Evolutionary conservation across 2,888 invertebrate genomes (phyloP), one percentile per base, ranked within the genome.

Genomic region (Morpho achilles): DNA sequence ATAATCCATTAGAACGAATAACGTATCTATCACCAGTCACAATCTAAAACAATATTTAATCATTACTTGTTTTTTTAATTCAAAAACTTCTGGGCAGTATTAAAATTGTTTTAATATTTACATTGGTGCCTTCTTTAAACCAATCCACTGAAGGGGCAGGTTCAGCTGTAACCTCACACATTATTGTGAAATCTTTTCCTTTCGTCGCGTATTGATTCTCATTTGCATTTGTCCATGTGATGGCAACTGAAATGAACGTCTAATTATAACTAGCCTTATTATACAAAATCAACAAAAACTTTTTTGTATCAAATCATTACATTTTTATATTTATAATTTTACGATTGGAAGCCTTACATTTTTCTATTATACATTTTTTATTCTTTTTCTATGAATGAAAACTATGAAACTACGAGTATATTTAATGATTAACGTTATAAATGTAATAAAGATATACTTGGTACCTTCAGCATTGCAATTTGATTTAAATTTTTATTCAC

Each of bases 81-180:
- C n/a, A 9, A 10, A 7, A 10, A 3, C 23, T 8, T 42, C 16
- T 10, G 46, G 8, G 45, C 40, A n/a, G 2, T 23, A 32, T 7
- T 7, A 52, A 9, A 32, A 6, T 23, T 8, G 32, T 41, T 50
- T 54, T 52, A n/a, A 7, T 54, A 76, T 87, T 90, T 84, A 93
- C 93, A 62, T 92, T 87, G 70, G 93, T 93, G 43, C 94, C 95
- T 77, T 96, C 94, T 79, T 95, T 95, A 65, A 95, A 92, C 97
- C 97, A 97, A 77, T 96, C 95, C 8, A 97, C 94, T n/a, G 93
- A 92, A 0, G 97, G 97, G 42, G 95, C 91, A 8, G 97, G 97
- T 79, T 95, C 94, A 0, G 97, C 97, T 61, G 93, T 93, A 0
- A 97, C 97, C 79, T 95, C 94, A 76, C 98, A 98, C 84, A 93